Evolutionary conservation across 2,113 vertebrate species (phyloP).

Genomic region (Engraulis encrasicolus): DNA sequence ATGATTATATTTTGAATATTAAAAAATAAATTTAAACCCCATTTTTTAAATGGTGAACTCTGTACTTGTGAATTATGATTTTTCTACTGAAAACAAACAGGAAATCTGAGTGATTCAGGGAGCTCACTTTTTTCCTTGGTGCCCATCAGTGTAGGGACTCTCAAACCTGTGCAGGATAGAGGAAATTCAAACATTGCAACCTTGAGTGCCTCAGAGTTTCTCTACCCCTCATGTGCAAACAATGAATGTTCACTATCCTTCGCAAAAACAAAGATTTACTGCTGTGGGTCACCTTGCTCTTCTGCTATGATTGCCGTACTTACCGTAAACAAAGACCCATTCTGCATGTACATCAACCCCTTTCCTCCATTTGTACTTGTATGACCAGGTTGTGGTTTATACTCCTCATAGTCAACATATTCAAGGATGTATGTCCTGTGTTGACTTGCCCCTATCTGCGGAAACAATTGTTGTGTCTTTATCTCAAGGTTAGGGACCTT

Average conservation of each 20-base stretch:
- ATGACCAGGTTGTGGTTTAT: conserved; percentile 33
- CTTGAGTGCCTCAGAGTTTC: too few relatives aligned
- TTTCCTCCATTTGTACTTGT: conserved; percentile 22
- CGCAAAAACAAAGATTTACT: background rate
- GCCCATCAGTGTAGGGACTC: too few relatives aligned
- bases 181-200: too few relatives aligned
- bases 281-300: too few relatives aligned
- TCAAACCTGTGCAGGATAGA: too few relatives aligned
- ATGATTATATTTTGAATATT: background rate
- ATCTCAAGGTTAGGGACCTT: conserved; percentile 28
- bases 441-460: conserved; percentile 34
- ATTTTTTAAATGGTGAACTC: background rate
- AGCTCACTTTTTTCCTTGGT: too few relatives aligned
- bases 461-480: conserved; percentile 31
- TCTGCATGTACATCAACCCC: conserved; percentile 35
- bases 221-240: conserved; percentile 62
- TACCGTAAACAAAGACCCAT: background rate
- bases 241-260: conserved; percentile 50
- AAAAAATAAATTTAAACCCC: background rate
- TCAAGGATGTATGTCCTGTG: conserved; percentile 25
- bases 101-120: too few relatives aligned
- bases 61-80: conserved; percentile 9
- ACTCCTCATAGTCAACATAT: conserved; percentile 25
- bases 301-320: too few relatives aligned
- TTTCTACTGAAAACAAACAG: too few relatives aligned